phyloP scores from a whole-genome alignment of 2,113 vertebrate species.

The Lethenteron camtschaticum region DNA sequence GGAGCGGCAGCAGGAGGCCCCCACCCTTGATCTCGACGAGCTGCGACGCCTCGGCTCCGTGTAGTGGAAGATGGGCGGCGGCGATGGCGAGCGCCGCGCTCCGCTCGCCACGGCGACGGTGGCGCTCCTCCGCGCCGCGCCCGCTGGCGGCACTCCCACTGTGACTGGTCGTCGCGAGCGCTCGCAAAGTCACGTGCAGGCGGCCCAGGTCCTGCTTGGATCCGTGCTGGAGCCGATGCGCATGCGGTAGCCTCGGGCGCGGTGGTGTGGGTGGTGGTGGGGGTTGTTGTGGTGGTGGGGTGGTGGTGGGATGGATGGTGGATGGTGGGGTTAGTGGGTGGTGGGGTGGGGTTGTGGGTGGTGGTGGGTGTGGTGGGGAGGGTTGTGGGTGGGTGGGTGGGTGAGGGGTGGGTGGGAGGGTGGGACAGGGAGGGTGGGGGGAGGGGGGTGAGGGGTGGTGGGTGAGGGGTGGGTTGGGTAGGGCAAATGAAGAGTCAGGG shows the following conservation, averaged over 20 bases:
- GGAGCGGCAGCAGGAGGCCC: not conserved
- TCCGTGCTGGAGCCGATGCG: slow-evolving; percentile 78
- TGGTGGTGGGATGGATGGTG: too few species aligned
- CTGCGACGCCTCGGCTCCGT: slow-evolving; percentile 62
- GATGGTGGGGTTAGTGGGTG: too few species aligned
- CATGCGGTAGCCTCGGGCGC: slow-evolving; percentile 51
- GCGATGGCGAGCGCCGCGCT: slow-evolving; percentile 55
- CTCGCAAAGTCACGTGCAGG: slow-evolving; percentile 84
- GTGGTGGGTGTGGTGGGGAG: too few species aligned
- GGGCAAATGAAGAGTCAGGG: too few species aligned
- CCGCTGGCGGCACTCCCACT: slow-evolving; percentile 84
- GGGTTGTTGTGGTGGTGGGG: too few species aligned
- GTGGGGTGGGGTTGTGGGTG: too few species aligned
- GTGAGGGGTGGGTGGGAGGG: too few species aligned
- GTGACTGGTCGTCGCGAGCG: slow-evolving; percentile 77
- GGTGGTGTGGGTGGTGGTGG: slow-evolving; percentile 3
- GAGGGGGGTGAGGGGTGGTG: too few species aligned
- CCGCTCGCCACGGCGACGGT: slow-evolving; percentile 60
- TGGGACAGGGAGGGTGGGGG: too few species aligned
- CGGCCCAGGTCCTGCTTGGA: slow-evolving; percentile 74
- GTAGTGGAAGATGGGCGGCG: slow-evolving; percentile 72
- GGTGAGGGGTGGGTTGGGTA: too few species aligned
- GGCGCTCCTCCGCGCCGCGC: slow-evolving; percentile 65
- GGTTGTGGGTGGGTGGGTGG: too few species aligned
- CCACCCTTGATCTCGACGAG: slow-evolving; percentile 83